Conservation (phyloP, 2,888 invertebrate species). For the Tineola bisselliella region DNA sequence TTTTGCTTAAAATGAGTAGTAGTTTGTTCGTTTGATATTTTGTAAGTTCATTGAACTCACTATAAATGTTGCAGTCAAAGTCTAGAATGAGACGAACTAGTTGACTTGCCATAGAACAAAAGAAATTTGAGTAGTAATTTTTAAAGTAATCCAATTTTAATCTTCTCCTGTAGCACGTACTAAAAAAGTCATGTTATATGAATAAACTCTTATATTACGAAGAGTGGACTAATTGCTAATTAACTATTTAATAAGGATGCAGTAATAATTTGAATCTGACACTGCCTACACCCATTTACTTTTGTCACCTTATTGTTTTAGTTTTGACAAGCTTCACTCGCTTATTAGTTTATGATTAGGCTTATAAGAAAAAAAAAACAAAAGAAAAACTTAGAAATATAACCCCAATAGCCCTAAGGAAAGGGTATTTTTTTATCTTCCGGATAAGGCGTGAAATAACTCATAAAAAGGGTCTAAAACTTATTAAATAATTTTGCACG, state of each 20-base stretch:
- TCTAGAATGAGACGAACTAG: too few species aligned
- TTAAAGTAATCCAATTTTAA: too few species aligned
- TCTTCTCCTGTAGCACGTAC: too few species aligned
- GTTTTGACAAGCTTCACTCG: too few species aligned
- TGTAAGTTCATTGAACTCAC: too few species aligned
- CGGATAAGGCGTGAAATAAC: constrained; percentile 39
- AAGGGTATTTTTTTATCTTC: background rate
- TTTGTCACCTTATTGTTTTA: background rate
- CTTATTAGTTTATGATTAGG: too few species aligned
- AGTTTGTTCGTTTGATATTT: too few species aligned
- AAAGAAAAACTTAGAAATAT: background rate
- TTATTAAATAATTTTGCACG: constrained; percentile 35
- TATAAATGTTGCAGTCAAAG: too few species aligned
- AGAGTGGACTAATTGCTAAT: background rate
- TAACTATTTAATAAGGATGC: background rate
- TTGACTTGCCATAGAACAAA: too few species aligned
- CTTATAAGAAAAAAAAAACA: background rate
- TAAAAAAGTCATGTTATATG: too few species aligned
- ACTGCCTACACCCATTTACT: background rate
- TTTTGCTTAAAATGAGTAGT: too few species aligned
- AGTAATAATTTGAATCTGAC: background rate
- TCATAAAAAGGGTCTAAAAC: constrained; percentile 36
- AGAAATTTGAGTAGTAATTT: too few species aligned
- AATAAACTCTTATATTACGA: background rate
- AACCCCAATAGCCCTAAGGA: background rate